Conservation (phyloP, 92 coral and sea anemone species). For the Porites rus region DNA sequence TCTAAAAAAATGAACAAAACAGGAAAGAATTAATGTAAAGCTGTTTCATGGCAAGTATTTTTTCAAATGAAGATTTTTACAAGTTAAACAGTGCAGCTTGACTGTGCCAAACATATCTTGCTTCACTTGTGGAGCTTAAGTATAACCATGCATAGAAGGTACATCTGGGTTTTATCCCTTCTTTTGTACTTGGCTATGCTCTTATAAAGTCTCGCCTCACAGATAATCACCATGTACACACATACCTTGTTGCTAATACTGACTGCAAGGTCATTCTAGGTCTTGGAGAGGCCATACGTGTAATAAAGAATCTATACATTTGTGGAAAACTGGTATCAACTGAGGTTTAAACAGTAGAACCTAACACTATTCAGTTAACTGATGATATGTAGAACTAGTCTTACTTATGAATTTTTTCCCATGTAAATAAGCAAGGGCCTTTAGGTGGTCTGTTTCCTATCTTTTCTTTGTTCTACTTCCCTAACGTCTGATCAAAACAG, state of each 20-base stretch:
- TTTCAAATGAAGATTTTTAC: slow-evolving; percentile 33
- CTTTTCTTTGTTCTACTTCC: not conserved
- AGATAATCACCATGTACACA: too few species aligned
- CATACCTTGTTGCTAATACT: not conserved
- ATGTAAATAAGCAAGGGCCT: not conserved
- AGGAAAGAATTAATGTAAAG: not conserved
- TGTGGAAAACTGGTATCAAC: not conserved
- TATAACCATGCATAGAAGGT: not conserved
- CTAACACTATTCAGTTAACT: too few species aligned
- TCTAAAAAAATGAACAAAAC: not conserved
- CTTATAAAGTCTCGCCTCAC: too few species aligned
- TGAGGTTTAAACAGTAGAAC: too few species aligned
- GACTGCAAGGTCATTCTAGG: not conserved
- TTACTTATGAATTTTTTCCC: not conserved
- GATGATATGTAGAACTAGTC: not conserved
- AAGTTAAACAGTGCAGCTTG: slow-evolving; percentile 19
- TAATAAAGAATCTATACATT: not conserved
- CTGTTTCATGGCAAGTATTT: slow-evolving; percentile 34
- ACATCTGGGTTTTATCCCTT: not conserved
- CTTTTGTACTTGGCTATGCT: not conserved
- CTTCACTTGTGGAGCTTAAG: slow-evolving; percentile 52
- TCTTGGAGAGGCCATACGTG: not conserved
- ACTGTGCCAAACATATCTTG: slow-evolving; percentile 33
- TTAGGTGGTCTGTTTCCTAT: not conserved
- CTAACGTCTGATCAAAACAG: not conserved